These are phyloP conservation scores for Sandelia bainsii DNA, from an alignment of 2,797 vertebrate genomes.

Conservation along the genomic window DNA sequence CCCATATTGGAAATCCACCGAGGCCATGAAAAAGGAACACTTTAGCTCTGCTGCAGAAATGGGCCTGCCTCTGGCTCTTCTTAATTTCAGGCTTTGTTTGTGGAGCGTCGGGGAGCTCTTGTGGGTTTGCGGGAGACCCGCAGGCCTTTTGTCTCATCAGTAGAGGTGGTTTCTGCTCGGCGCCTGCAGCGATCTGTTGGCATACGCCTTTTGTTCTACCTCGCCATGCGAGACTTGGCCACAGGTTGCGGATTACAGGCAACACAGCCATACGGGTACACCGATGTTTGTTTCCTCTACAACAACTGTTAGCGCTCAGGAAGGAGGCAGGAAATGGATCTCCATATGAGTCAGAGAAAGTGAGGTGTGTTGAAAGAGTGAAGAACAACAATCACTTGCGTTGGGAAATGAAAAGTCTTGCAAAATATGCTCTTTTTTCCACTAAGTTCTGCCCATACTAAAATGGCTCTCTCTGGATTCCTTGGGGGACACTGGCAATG, in stretches of 20 bases:
- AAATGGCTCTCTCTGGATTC: slow-evolving; percentile 56
- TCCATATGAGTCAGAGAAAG: slow-evolving; percentile 33
- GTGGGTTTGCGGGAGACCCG: slow-evolving; percentile 78
- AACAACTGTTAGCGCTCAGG: slow-evolving; percentile 36
- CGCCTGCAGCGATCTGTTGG: slow-evolving; percentile 77
- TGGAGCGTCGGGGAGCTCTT: slow-evolving; percentile 72
- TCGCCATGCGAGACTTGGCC: slow-evolving; percentile 75
- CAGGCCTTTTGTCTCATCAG: slow-evolving; percentile 82
- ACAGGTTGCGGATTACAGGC: slow-evolving; percentile 76
- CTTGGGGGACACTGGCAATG: slow-evolving; percentile 47
- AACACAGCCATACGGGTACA: slow-evolving; percentile 69
- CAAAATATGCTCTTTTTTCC: slow-evolving; percentile 21
- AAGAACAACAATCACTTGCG: slow-evolving; percentile 21
- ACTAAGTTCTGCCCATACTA: slow-evolving; percentile 26
- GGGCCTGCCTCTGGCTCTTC: slow-evolving; percentile 81
- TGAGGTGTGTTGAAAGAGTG: slow-evolving; percentile 1
- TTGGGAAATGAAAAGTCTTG: slow-evolving; percentile 26
- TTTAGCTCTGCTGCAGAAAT: slow-evolving; percentile 74
- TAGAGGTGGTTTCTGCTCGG: slow-evolving; percentile 72
- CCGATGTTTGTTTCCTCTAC: slow-evolving; percentile 56
- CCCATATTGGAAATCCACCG: slow-evolving; percentile 66
- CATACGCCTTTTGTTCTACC: slow-evolving; percentile 72
- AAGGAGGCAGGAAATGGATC: slow-evolving; percentile 26
- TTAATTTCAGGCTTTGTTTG: slow-evolving; percentile 88
- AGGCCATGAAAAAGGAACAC: slow-evolving; percentile 78